phyloP scores from a whole-genome alignment of 2,888 invertebrate genomes.

The Apoda limacodes region DNA sequence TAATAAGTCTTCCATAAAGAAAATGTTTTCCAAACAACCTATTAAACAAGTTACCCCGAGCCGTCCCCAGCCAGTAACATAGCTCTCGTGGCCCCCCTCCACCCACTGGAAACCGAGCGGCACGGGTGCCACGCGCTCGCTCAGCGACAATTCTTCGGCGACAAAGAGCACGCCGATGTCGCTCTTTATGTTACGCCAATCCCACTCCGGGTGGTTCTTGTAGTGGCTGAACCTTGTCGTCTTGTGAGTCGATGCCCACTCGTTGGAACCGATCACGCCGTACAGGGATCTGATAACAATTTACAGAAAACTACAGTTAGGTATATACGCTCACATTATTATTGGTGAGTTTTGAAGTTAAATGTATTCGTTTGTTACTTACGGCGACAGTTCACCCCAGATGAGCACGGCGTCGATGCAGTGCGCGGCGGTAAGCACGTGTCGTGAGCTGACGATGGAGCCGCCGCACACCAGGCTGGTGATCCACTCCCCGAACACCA shows the following conservation, averaged over 20 bases:
- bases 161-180: conserved; percentile 25
- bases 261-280: conserved; percentile 25
- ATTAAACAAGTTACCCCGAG: conserved; percentile 22
- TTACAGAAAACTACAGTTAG: too few relatives aligned
- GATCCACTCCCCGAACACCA: conserved; percentile 21
- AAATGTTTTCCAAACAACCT: too few relatives aligned
- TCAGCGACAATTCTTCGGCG: conserved; percentile 10
- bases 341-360: too few relatives aligned
- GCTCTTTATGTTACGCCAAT: conserved; percentile 23
- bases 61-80: conserved; percentile 31
- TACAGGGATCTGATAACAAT: conserved; percentile 21
- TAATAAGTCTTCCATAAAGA: too few relatives aligned
- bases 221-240: too few relatives aligned
- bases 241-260: conserved; percentile 22
- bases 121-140: conserved; percentile 14
- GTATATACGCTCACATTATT: too few relatives aligned
- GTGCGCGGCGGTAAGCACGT: too few relatives aligned
- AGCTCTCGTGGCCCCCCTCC: conserved; percentile 15
- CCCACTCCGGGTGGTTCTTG: conserved; percentile 29
- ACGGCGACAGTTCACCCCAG: conserved; percentile 19
- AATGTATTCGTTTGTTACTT: too few relatives aligned
- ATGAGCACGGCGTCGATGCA: conserved; percentile 24
- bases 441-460: conserved; percentile 27
- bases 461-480: conserved; percentile 21
- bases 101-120: conserved; percentile 18